phyloP scores from a whole-genome alignment of 1,140 invertebrate genomes.

The Dreissena rostriformis region DNA sequence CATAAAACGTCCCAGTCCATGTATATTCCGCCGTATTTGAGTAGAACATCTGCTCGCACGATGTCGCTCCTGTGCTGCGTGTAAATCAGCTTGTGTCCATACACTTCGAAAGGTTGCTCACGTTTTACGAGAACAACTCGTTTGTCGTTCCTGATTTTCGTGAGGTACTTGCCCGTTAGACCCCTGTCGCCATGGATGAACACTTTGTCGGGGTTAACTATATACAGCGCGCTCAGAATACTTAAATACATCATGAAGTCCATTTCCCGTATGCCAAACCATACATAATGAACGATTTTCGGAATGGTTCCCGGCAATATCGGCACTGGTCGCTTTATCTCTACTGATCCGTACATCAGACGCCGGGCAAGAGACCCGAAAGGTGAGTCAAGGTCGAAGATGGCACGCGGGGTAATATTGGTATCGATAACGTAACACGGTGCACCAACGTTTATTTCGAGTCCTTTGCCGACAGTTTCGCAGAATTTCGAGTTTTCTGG shows the following conservation, averaged over 20 bases:
- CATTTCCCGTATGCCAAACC: constrained; percentile 66
- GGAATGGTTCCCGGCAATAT: constrained; percentile 65
- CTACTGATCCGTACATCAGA: constrained; percentile 50
- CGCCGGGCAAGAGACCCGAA: constrained; percentile 47
- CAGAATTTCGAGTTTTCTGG: constrained; percentile 27
- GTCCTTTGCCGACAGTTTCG: constrained; percentile 15
- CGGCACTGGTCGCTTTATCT: constrained; percentile 15
- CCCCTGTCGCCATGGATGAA: constrained; percentile 69
- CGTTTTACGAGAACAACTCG: constrained; percentile 64
- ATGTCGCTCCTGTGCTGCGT: constrained; percentile 73
- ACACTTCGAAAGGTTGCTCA: constrained; percentile 66
- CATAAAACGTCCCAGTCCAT: constrained; percentile 76
- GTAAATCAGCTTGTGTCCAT: constrained; percentile 64
- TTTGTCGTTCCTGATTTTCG: constrained; percentile 61
- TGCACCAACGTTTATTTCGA: neutral
- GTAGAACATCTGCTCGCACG: constrained; percentile 70
- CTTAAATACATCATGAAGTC: constrained; percentile 73
- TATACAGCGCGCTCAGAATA: constrained; percentile 68
- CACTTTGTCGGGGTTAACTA: constrained; percentile 70
- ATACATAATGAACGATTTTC: constrained; percentile 72
- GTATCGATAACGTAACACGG: constrained; percentile 17
- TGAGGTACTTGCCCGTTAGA: constrained; percentile 67
- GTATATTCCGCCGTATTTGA: constrained; percentile 77
- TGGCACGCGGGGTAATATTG: constrained; percentile 46
- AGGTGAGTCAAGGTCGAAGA: constrained; percentile 52